Evolutionary conservation across 1,140 invertebrate genomes (phyloP).

Genomic region (Manduca sexta): DNA sequence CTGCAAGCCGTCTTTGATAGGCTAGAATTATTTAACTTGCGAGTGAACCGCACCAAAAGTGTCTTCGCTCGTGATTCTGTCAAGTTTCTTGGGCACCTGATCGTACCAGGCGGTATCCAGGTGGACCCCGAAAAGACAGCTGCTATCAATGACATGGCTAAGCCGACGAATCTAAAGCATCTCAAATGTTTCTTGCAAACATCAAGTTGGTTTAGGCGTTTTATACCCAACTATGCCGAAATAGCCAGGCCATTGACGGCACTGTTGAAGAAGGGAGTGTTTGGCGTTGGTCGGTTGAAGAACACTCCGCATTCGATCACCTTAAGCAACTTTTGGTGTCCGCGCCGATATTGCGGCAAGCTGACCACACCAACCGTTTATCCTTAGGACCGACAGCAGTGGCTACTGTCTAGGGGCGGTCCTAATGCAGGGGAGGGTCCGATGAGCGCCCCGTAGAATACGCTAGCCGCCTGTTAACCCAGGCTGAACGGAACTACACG

Average conservation of each 20-base stretch:
- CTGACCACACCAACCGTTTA: constrained; percentile 26
- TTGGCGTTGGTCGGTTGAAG: constrained; percentile 26
- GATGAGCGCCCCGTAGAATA: constrained; percentile 57
- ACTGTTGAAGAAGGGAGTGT: constrained; percentile 34
- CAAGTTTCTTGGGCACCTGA: constrained; percentile 53
- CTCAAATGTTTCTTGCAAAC: constrained; percentile 35
- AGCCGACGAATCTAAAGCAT: constrained; percentile 21
- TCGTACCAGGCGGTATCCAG: constrained; percentile 41
- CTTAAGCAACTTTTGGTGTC: constrained; percentile 18
- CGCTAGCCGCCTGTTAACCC: constrained; percentile 38
- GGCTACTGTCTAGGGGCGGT: constrained; percentile 37
- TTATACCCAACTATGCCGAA: constrained; percentile 47
- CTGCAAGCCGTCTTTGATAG: constrained; percentile 31
- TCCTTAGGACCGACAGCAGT: constrained; percentile 38
- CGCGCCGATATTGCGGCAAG: constrained; percentile 22
- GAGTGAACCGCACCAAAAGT: constrained; percentile 44
- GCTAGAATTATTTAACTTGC: constrained; percentile 11
- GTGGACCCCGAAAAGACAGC: constrained; percentile 18
- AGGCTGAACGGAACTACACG: constrained; percentile 58
- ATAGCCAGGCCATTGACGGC: constrained; percentile 44
- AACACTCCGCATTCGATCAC: constrained; percentile 6
- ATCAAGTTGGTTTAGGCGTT: constrained; percentile 47
- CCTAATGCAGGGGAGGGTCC: constrained; percentile 11
- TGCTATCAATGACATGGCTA: constrained; percentile 27
- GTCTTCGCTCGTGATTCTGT: constrained; percentile 31